Percentiles rank a stretch among this genome's conserved stretches.
phyloP scores from a whole-genome alignment of 2,797 vertebrate species.

The Thamnophis elegans region DNA sequence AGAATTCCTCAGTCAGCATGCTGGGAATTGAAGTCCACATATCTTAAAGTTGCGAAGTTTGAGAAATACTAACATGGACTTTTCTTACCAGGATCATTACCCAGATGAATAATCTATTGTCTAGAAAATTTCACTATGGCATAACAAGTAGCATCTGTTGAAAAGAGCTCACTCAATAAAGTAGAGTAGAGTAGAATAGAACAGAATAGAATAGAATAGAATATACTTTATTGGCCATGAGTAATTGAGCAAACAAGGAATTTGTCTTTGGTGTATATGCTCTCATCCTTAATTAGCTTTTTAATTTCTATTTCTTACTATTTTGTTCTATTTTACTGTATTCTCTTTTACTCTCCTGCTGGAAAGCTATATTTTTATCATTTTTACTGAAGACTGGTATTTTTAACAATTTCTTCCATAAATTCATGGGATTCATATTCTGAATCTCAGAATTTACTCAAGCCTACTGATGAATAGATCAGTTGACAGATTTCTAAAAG shows the following conservation, averaged over 20 bases:
- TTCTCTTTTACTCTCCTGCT: background rate
- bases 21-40: background rate
- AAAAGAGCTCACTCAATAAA: background rate
- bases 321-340: background rate
- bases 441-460: too few relatives aligned
- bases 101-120: background rate
- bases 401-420: background rate
- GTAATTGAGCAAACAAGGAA: too few relatives aligned
- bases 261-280: too few relatives aligned
- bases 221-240: too few relatives aligned
- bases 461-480: too few relatives aligned
- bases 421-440: background rate
- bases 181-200: background rate
- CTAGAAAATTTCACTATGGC: background rate
- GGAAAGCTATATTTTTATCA: background rate
- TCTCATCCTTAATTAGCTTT: too few relatives aligned
- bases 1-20: background rate
- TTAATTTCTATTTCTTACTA: background rate
- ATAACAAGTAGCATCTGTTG: background rate
- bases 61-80: background rate
- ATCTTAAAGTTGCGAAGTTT: background rate
- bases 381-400: background rate
- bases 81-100: background rate
- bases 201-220: too few relatives aligned
- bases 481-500: too few relatives aligned